phyloP scores from a whole-genome alignment of 2,113 vertebrate genomes.

The Xiphophorus hellerii region DNA sequence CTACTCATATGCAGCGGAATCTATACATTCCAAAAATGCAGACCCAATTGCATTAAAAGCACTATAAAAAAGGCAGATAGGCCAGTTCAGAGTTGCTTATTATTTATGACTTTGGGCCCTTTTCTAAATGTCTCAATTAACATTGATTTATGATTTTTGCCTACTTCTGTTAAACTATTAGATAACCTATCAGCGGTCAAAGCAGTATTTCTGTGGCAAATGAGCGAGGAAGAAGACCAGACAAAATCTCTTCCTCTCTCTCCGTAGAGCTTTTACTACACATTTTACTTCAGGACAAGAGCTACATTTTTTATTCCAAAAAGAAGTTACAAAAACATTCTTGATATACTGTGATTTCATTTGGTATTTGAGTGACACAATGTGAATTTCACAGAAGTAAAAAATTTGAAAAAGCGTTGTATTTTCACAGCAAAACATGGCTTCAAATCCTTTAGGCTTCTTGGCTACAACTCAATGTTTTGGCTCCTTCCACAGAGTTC shows the following conservation, averaged over 20 bases:
- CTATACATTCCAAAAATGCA: conserved; percentile 40
- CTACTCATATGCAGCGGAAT: conserved; percentile 17
- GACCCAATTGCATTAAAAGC: conserved; percentile 47
- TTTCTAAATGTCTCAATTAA: conserved; percentile 42
- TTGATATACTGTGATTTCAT: neutral
- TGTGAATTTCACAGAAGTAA: too few relatives aligned
- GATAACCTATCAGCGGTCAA: conserved; percentile 11
- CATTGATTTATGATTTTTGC: conserved; percentile 32
- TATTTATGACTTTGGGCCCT: conserved; percentile 33
- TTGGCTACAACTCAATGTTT: neutral
- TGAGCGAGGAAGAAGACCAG: neutral
- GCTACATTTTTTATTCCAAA: neutral
- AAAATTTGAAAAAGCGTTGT: neutral
- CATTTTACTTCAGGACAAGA: too few relatives aligned
- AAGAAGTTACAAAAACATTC: neutral
- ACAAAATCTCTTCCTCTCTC: conserved; percentile 24
- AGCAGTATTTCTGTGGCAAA: conserved; percentile 3
- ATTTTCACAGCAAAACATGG: neutral
- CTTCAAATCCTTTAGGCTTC: neutral
- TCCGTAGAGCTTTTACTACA: too few relatives aligned
- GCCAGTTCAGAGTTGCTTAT: conserved; percentile 13
- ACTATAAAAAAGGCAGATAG: conserved; percentile 31
- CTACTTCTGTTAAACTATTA: conserved; percentile 16
- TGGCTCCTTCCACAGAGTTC: too few relatives aligned
- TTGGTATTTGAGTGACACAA: neutral